Conservation (phyloP, 2,888 invertebrate genomes). For the Clistopyga incitator region DNA sequence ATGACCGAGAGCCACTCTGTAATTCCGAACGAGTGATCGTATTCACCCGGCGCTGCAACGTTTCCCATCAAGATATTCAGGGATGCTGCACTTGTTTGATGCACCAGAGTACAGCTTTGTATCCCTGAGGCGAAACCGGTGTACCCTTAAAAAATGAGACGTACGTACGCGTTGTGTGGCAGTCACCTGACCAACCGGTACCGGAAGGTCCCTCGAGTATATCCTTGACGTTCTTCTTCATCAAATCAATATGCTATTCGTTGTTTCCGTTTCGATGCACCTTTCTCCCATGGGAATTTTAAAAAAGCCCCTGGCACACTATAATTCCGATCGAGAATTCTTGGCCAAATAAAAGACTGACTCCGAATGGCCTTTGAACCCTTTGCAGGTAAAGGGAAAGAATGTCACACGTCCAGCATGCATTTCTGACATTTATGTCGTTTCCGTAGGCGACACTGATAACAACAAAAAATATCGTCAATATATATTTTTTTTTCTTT, state of each 20-base stretch:
- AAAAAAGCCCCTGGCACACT: neutral
- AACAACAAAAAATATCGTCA: too few species aligned
- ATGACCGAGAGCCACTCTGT: constrained; percentile 22
- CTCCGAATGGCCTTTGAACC: neutral
- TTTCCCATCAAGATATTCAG: neutral
- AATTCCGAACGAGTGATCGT: constrained; percentile 19
- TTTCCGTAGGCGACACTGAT: too few species aligned
- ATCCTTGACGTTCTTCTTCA: neutral
- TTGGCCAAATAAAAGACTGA: neutral
- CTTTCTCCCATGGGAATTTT: neutral
- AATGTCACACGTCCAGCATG: too few species aligned
- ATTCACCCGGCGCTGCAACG: neutral
- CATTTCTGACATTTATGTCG: too few species aligned
- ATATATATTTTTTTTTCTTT: too few species aligned
- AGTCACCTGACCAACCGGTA: neutral
- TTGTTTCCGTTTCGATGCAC: neutral
- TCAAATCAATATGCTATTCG: neutral
- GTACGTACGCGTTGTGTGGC: too few species aligned
- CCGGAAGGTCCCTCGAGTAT: neutral
- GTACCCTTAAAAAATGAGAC: neutral
- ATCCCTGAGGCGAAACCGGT: neutral
- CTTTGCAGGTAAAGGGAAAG: neutral
- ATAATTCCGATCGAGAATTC: neutral
- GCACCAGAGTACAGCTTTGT: neutral
- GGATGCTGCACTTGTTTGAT: neutral